Percentiles rank a stretch among this genome's conserved stretches.
Conservation (phyloP, 2,113 vertebrate species). For the Zosterops pallidus region DNA sequence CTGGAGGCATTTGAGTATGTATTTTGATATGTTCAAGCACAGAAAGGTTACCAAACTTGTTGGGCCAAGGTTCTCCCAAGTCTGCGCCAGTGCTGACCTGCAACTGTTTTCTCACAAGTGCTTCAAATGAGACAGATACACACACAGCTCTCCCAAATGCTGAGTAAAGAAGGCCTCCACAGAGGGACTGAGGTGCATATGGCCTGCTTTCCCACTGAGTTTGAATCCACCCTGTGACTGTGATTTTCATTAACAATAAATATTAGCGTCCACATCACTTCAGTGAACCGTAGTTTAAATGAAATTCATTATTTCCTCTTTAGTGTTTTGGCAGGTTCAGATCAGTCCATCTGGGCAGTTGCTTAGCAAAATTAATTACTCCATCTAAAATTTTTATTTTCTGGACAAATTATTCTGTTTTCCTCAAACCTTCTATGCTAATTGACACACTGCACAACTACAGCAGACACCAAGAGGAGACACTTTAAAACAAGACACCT, state of each 20-base stretch:
- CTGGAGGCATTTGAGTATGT: not conserved
- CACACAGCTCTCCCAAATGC: not conserved
- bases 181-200: not conserved
- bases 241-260: not conserved
- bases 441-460: conserved; percentile 23
- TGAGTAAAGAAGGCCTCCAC: not conserved
- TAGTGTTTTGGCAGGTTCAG: not conserved
- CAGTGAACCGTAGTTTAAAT: not conserved
- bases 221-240: not conserved
- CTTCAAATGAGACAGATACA: not conserved
- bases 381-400: not conserved
- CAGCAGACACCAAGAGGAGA: conserved; percentile 11
- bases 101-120: not conserved
- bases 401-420: not conserved
- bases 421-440: conserved; percentile 10
- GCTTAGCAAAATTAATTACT: conserved; percentile 6
- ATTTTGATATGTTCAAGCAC: not conserved
- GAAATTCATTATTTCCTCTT: not conserved
- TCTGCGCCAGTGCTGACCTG: not conserved
- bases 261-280: not conserved
- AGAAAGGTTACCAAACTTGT: not conserved
- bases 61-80: not conserved
- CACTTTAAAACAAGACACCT: conserved; percentile 31
- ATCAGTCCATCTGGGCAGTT: not conserved
- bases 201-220: not conserved